Conservation (phyloP, 1,140 invertebrate species). For the Lysiphlebus fabarum region DNA sequence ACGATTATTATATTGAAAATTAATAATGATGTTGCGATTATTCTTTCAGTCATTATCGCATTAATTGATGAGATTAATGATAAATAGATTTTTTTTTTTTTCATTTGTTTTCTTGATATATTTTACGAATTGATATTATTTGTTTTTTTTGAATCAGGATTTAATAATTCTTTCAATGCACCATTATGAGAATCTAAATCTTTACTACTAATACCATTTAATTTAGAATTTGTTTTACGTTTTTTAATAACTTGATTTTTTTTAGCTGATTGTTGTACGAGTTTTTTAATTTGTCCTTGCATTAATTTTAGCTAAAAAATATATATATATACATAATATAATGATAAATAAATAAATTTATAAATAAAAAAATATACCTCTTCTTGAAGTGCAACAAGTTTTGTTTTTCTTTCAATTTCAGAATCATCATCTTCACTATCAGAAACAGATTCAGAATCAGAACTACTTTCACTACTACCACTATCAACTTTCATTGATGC, state of each 20-base stretch:
- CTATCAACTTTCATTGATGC: conserved; percentile 45
- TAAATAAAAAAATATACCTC: conserved; percentile 40
- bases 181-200: conserved; percentile 50
- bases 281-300: conserved; percentile 88
- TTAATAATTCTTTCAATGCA: conserved; percentile 56
- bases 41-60: too few relatives aligned
- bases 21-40: too few relatives aligned
- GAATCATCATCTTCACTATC: conserved; percentile 69
- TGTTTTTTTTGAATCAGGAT: conserved; percentile 46
- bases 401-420: conserved; percentile 73
- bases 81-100: too few relatives aligned
- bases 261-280: conserved; percentile 76
- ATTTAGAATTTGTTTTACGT: conserved; percentile 69
- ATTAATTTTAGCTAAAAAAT: conserved; percentile 69
- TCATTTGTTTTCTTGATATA: too few relatives aligned
- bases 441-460: conserved; percentile 70
- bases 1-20: too few relatives aligned
- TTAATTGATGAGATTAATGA: too few relatives aligned
- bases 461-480: conserved; percentile 60
- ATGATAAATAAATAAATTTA: too few relatives aligned
- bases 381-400: conserved; percentile 84
- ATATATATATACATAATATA: too few relatives aligned
- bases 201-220: conserved; percentile 58
- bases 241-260: conserved; percentile 69
- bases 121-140: conserved; percentile 20